phyloP scores from a whole-genome alignment of 2,113 vertebrate genomes.

The Monopterus albus region DNA sequence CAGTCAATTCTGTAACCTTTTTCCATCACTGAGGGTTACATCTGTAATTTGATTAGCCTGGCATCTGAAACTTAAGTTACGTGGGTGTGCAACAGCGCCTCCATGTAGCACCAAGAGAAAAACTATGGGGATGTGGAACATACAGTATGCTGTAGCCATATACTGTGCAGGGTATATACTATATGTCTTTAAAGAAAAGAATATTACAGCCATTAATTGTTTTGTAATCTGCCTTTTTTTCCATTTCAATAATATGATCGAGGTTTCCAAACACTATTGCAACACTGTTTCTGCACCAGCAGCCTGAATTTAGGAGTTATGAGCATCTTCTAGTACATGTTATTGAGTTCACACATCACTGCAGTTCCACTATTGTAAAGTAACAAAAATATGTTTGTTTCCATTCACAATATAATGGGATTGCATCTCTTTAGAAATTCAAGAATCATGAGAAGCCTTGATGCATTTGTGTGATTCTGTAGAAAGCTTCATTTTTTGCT shows the following conservation, averaged over 20 bases:
- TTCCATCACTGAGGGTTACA: background rate
- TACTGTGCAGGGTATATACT: no score
- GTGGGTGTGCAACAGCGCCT: background rate
- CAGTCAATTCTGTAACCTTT: background rate
- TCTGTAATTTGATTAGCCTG: background rate
- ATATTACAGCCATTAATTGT: no score
- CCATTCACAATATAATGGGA: background rate
- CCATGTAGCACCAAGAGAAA: background rate
- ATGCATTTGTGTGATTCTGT: background rate
- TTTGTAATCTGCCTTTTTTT: no score
- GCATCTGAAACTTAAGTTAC: background rate
- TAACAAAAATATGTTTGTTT: conserved; percentile 19
- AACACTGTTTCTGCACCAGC: no score
- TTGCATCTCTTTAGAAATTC: background rate
- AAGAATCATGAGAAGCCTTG: no score
- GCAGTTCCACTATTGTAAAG: background rate
- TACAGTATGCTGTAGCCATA: no score
- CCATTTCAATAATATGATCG: no score
- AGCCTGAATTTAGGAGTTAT: no score
- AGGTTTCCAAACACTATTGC: no score
- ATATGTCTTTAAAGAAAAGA: background rate
- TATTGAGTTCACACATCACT: background rate
- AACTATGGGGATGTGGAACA: background rate
- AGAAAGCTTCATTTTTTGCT: background rate
- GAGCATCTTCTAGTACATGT: background rate